Conservation (phyloP, 2,888 invertebrate genomes). For the Pandemis corylana region DNA sequence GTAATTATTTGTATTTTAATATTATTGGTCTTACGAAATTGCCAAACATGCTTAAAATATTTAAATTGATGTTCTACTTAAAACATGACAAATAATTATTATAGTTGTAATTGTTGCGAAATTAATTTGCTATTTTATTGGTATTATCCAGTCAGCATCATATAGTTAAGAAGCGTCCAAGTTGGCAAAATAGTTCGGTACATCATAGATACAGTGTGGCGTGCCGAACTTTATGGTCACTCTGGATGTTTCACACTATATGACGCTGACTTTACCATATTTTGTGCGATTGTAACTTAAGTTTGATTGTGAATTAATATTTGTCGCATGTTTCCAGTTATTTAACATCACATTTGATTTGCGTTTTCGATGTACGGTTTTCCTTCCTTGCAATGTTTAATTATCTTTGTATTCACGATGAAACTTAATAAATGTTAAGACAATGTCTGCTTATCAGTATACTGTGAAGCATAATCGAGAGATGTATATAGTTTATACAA, state of each 20-base stretch:
- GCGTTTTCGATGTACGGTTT: conserved; percentile 11
- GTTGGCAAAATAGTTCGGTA: too few relatives aligned
- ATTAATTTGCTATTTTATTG: not conserved
- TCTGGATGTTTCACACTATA: too few relatives aligned
- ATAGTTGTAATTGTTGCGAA: not conserved
- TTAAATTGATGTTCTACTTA: not conserved
- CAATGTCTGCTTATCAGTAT: conserved; percentile 17
- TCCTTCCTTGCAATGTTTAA: conserved; percentile 13
- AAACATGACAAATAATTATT: conserved; percentile 5
- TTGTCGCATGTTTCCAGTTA: conserved; percentile 17
- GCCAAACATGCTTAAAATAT: not conserved
- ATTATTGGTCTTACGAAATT: not conserved
- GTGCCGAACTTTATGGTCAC: too few relatives aligned
- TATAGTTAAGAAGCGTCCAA: too few relatives aligned
- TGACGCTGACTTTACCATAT: not conserved
- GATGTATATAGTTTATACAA: not conserved
- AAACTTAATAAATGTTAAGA: conserved; percentile 17
- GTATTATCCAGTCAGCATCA: too few relatives aligned
- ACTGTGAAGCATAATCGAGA: conserved; percentile 12
- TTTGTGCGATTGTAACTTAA: not conserved
- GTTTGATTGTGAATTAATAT: not conserved
- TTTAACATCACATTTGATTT: conserved; percentile 2
- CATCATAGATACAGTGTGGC: too few relatives aligned
- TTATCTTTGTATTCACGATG: conserved; percentile 5
- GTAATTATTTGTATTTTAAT: not conserved